Percentiles rank a stretch among this genome's conserved stretches.
phyloP scores from a whole-genome alignment of 2,113 vertebrate genomes.

The Bos javanicus region DNA sequence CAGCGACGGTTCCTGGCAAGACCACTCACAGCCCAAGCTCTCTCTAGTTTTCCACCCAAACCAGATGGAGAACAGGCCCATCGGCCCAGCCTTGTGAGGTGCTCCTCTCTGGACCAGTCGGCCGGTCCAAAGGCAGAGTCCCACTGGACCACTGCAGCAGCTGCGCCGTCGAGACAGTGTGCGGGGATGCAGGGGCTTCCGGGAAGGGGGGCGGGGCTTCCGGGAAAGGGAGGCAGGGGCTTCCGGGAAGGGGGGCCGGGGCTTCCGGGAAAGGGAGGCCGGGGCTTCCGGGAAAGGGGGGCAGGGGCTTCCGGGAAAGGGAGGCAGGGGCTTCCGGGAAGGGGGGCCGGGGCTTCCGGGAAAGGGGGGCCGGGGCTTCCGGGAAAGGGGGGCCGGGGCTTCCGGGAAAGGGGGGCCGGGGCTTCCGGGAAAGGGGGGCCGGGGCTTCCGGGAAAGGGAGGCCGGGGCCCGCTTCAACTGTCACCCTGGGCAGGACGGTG shows the following conservation, averaged over 20 bases:
- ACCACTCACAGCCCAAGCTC: neutral
- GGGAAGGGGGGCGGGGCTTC: neutral
- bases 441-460: no score
- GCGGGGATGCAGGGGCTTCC: neutral
- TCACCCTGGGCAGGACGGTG: neutral
- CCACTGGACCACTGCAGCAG: neutral
- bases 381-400: accelerated
- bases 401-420: no score
- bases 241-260: accelerated
- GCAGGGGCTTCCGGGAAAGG: no score
- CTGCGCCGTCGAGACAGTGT: no score
- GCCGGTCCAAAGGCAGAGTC: neutral
- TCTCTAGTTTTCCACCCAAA: neutral
- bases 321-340: neutral
- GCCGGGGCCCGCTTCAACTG: neutral
- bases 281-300: no score
- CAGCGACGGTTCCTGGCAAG: neutral
- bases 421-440: neutral
- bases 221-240: accelerated
- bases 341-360: neutral
- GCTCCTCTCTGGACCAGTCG: neutral
- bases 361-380: no score
- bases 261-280: accelerated
- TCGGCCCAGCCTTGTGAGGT: neutral
- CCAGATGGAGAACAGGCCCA: neutral